phyloP scores from a whole-genome alignment of 2,113 vertebrate genomes.

The Brachyistius frenatus region DNA sequence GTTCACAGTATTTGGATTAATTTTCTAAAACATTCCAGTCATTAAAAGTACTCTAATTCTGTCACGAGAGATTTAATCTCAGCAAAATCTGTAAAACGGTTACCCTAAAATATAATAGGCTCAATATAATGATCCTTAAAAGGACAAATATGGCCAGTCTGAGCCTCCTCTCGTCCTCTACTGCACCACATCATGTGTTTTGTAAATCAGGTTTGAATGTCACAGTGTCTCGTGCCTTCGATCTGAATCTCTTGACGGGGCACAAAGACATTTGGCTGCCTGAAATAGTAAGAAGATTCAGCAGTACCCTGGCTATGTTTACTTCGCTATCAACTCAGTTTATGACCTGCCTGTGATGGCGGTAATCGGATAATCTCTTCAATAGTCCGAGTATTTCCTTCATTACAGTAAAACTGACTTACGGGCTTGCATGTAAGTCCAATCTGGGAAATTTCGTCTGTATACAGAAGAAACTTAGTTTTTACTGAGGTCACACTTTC shows the following conservation, averaged over 20 bases:
- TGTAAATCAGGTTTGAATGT: not conserved
- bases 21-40: too few species aligned
- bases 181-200: not conserved
- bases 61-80: not conserved
- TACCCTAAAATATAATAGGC: not conserved
- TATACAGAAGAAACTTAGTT: slow-evolving; percentile 27
- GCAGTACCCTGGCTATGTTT: slow-evolving; percentile 2
- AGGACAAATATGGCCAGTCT: not conserved
- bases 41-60: not conserved
- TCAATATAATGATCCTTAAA: not conserved
- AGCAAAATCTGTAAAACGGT: not conserved
- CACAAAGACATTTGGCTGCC: not conserved
- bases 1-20: not conserved
- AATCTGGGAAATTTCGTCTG: slow-evolving; percentile 18
- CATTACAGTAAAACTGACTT: slow-evolving; percentile 26
- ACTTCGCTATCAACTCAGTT: not conserved
- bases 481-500: not conserved
- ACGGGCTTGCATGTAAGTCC: slow-evolving; percentile 2
- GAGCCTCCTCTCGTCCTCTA: not conserved
- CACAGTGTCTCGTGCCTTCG: not conserved
- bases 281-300: not conserved
- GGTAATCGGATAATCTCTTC: slow-evolving; percentile 42
- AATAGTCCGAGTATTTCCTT: slow-evolving; percentile 14
- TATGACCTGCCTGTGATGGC: slow-evolving; percentile 16
- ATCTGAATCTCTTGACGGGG: not conserved